Base-by-base conservation (phyloP, 1,140 invertebrate genomes). In the Marisa cornuarietis region DNA sequence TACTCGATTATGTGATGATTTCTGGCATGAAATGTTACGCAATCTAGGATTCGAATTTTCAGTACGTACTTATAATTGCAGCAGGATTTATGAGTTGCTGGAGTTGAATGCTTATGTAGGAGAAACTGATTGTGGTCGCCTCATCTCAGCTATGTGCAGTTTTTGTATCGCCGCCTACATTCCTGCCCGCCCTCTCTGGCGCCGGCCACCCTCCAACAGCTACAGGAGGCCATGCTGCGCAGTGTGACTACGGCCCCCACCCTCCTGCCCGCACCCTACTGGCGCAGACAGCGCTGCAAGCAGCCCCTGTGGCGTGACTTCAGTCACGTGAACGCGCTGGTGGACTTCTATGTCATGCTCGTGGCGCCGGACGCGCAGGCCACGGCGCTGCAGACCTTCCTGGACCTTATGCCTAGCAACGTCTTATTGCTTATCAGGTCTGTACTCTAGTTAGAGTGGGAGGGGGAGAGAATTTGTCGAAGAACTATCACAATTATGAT, bases 361-460 rank as follows among this genome's bases (percentile, higher is more conserved):
- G 13, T 87, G 62, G 52, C 82, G 0, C 65, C 65, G 2, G 80
- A 79, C 14, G 22, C 78, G 0, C 31, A 68, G 22, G 14, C 82
- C 20, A 42, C 81, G 6, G 81, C 82, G 16, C 82, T 85, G 75
- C 82, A 81, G 72, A 81, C 79, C 42, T 84, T 86, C 71, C 71
- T 83, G 4, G 74, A 82, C 16, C 79, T 84, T 20, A 85, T 88
- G 85, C 87, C 87, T 9, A 69, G 42, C 58, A 87, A 88, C 78
- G 66, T 86, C 22, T 71, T 84, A 3, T 78, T 88, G 4, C 63
- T 86, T 7, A 62, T 84, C 26, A 84, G 84, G 87, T 88, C 69
- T 69, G 73, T 22, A 42, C 20, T 11, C 58, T 26, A 4, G 69
- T 26, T 9, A 49, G 42, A 6, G 68, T 1, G 68, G 68, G 68